Evolutionary conservation across 2,888 invertebrate species (phyloP).

Genomic region (Pegoplata infirma): DNA sequence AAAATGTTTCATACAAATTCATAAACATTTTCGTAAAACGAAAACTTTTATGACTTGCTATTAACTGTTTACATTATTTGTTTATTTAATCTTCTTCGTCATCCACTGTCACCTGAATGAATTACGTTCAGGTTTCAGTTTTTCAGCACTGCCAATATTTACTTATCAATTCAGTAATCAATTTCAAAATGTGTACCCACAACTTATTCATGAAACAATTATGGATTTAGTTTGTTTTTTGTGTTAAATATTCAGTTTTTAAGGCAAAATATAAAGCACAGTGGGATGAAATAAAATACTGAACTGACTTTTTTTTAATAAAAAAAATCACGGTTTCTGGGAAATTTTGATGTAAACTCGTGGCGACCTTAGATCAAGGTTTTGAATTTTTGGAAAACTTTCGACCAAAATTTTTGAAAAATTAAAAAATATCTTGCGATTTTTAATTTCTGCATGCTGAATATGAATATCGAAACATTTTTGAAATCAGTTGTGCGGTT

Average conservation of each 20-base stretch:
- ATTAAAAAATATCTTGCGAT: no score
- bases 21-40: constrained; percentile 6
- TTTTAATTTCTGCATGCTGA: no score
- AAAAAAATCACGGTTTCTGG: no score
- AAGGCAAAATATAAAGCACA: neutral
- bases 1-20: constrained; percentile 17
- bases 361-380: no score
- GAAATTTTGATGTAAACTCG: no score
- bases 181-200: constrained; percentile 36
- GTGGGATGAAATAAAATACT: no score
- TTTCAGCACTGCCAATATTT: constrained; percentile 46
- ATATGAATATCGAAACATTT: no score
- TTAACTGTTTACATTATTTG: constrained; percentile 11
- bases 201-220: constrained; percentile 44
- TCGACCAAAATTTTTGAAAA: no score
- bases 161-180: constrained; percentile 52
- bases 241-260: neutral
- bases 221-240: constrained; percentile 11
- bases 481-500: no score
- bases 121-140: constrained; percentile 18
- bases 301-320: no score
- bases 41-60: constrained; percentile 16
- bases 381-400: no score
- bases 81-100: constrained; percentile 11
- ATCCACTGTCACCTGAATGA: constrained; percentile 17